These are phyloP conservation scores for Coracias cyanogaster DNA, from an alignment of 2,797 vertebrate genomes.

Conservation along the genomic window DNA sequence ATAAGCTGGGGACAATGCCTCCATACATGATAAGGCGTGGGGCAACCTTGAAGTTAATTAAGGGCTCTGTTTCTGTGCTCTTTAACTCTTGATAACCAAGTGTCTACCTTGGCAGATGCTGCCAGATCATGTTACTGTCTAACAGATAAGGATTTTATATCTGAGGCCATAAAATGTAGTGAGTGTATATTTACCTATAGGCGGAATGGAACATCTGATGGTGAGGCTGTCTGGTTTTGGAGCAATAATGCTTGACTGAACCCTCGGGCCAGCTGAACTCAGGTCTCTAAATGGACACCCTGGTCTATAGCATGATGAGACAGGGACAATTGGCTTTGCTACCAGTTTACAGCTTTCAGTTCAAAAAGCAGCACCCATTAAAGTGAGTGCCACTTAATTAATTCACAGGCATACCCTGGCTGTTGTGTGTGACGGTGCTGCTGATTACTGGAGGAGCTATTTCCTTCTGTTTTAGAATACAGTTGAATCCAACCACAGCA, in stretches of 20 bases:
- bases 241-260: background rate
- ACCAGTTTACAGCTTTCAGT: background rate
- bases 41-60: constrained; percentile 31
- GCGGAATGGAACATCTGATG: background rate
- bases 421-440: background rate
- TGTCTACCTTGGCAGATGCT: background rate
- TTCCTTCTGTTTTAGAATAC: background rate
- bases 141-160: background rate
- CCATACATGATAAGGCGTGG: constrained; percentile 10
- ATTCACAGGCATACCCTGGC: background rate
- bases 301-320: background rate
- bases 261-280: background rate
- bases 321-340: background rate
- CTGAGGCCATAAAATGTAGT: background rate
- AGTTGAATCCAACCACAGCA: rapidly evolving
- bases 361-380: background rate
- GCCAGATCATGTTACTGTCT: background rate
- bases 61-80: background rate
- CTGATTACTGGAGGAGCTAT: background rate
- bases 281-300: background rate
- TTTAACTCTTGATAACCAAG: constrained; percentile 49
- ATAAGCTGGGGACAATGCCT: constrained; percentile 40
- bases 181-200: rapidly evolving
- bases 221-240: background rate
- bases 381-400: background rate